Conservation (phyloP, 2,113 vertebrate genomes). For the Mormoops blainvillei region DNA sequence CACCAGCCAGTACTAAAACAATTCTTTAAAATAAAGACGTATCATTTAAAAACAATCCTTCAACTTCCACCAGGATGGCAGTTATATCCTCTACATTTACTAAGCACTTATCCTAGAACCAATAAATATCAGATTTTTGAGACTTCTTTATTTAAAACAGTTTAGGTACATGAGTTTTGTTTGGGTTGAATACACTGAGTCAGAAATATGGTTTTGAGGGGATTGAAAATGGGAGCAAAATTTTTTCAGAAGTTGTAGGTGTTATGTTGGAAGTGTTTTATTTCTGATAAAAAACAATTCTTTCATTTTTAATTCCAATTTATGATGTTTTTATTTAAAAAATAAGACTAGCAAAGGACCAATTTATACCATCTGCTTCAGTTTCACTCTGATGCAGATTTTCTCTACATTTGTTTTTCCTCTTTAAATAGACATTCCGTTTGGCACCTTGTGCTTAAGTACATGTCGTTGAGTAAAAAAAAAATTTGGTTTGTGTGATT, state of each 20-base stretch:
- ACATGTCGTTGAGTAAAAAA: conserved; percentile 32
- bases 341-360: conserved; percentile 62
- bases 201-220: neutral
- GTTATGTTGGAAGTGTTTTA: conserved; percentile 35
- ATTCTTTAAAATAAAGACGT: neutral
- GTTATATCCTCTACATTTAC: neutral
- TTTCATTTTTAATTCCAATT: conserved; percentile 28
- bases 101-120: neutral
- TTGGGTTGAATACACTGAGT: conserved; percentile 27
- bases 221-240: conserved; percentile 8
- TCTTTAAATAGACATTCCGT: conserved; percentile 55
- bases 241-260: conserved; percentile 39
- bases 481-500: conserved; percentile 44
- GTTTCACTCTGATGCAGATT: conserved; percentile 42
- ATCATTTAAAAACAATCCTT: neutral
- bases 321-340: conserved; percentile 56
- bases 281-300: conserved; percentile 15
- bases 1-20: neutral
- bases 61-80: neutral
- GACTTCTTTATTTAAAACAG: conserved; percentile 26
- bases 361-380: conserved; percentile 67
- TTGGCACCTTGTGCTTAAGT: conserved; percentile 56
- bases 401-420: conserved; percentile 5
- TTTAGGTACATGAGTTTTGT: conserved; percentile 29
- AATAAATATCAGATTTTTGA: conserved; percentile 29